Base-by-base conservation (phyloP, 1,140 invertebrate genomes). In the Lordiphosa stackelbergi region DNA sequence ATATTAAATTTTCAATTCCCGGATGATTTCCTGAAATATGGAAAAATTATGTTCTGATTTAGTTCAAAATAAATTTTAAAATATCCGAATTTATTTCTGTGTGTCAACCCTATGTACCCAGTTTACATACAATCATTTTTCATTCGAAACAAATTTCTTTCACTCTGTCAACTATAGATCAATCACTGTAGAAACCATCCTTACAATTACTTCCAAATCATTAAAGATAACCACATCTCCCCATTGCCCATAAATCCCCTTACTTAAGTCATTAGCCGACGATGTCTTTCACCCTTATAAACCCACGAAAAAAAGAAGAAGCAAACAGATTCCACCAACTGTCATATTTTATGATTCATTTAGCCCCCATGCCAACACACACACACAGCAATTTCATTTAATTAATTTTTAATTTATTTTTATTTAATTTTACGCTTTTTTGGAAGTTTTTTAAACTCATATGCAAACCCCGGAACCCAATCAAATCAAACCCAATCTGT, bases 341-440 rank as follows among this genome's bases (percentile, higher is more conserved):
- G 66, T 70, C 69, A 78, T 65, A 74, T 75, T 69, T 66, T 70
- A 70, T 78, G 58, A 73, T 62, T 69, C 65, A 60, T 79, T 79
- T 71, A 58, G 70, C 58, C 74, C 75, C 54, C 58, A 65, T 75
- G 24, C 66, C 9, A 52, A 57, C 13, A 19, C 9, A 53, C 35
- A 46, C 24, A 40, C 63, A 52, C 53, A 66, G 43, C 71, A 81
- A 71, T 74, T 79, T 75, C 53, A 71, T 71, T 81, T 81, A 79
- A 79, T 79, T 79, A 79, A 79, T 81, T 79, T 81, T 74, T 81
- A 81, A 74, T 74, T 81, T 52, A 68, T 66, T 81, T 74, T 70
- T 74, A 75, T 79, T 79, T 64, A 77, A 77, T 77, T 75, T 75
- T 66, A 55, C 11, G 37, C 37, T 61, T 47, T 31, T 38, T 31